Percentiles rank a stretch among this genome's conserved stretches.
Evolutionary conservation across 2,113 vertebrate genomes (phyloP).

Genomic region (Andinoacara biseriatus): DNA sequence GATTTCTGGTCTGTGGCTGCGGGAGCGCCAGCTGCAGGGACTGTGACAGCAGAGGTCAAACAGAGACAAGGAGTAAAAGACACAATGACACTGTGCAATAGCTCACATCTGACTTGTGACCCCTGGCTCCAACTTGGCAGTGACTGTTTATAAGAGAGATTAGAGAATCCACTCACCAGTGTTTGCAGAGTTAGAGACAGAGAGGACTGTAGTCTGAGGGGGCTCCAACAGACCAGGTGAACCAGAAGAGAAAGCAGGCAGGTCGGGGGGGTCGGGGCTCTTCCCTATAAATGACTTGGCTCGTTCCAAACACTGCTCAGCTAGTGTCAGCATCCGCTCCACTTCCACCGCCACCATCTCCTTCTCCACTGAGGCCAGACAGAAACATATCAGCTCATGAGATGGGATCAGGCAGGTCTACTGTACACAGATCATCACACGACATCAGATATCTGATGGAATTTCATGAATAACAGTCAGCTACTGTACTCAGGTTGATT

Average conservation of each 20-base stretch:
- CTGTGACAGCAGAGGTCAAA: neutral
- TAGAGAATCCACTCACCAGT: constrained; percentile 39
- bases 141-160: neutral
- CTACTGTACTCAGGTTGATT: constrained; percentile 34
- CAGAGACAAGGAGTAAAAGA: neutral
- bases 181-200: neutral
- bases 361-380: constrained; percentile 63
- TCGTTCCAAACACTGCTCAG: constrained; percentile 93
- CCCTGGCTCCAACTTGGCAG: neutral
- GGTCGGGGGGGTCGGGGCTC: constrained; percentile 15
- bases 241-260: neutral
- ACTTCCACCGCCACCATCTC: constrained; percentile 80
- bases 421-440: neutral
- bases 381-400: neutral
- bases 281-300: constrained; percentile 85
- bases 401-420: neutral
- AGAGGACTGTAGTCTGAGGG: neutral
- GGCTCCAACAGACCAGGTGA: constrained; percentile 15
- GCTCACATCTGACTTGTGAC: constrained; percentile 10
- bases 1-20: neutral
- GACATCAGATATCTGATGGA: neutral
- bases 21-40: constrained; percentile 24
- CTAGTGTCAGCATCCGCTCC: constrained; percentile 90
- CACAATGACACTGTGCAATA: neutral
- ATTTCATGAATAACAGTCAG: neutral